Base-by-base conservation (phyloP, 2,888 invertebrate species). In the Anoplius nigerrimus region DNA sequence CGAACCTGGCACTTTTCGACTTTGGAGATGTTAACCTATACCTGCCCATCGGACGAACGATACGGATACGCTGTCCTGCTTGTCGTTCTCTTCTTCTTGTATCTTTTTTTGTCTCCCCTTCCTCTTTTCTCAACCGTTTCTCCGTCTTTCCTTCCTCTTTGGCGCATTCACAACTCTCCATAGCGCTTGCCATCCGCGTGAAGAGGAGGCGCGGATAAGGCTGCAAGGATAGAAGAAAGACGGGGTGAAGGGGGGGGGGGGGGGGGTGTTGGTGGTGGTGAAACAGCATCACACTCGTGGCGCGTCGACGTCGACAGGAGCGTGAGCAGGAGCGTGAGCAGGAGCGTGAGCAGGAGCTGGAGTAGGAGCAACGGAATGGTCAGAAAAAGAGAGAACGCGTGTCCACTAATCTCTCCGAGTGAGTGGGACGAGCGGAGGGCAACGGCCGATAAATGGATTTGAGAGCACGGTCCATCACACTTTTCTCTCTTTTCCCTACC, bases 361-460 rank as follows among this genome's bases (percentile, higher is more conserved):
- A 54, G 46, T 4, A 53, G 20, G 61, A 52, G 8, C 27, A 16
- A 42, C 13, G 24, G 54, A 42, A 34, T 21, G 16, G 43, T 51
- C 24, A 63, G 54, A 55, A 66, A 61, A 34, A 20, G 63, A 70
- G 61, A 75, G 72, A 65, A 71, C 63, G 63, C 64, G 55, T 74
- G 75, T 74, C 75, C 82, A 82, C 82, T 80, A 82, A 82, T 83
- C 79, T 80, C 78, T 55, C 75, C 61, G 67, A 66, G 74, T 62
- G 77, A 77, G 77, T 72, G 75, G 75, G 77, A 78, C 79, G 79
- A 76, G 76, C 72, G 78, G 77, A 70, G 81, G 77, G 78, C 83
- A 83, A 80, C 82, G 82, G 72, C 78, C 82, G 80, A 80, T 80
- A 80, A 84, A 83, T 83, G 79, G 78, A 80, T 85, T 85, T 81